Conservation (phyloP, 2,797 vertebrate species). For the Labeo calbasu region DNA sequence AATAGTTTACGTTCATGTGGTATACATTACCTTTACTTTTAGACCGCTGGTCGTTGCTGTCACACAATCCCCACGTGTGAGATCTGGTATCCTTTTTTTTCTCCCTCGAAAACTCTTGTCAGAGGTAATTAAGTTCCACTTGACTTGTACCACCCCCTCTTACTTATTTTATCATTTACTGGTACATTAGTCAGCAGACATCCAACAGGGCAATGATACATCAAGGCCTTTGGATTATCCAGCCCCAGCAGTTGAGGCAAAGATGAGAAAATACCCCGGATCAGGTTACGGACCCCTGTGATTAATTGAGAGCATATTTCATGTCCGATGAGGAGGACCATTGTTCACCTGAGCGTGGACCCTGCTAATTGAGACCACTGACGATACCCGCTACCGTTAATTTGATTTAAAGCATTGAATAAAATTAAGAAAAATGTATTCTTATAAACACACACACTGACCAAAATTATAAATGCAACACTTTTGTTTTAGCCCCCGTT, state of each 20-base stretch:
- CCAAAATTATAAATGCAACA: too few relatives aligned
- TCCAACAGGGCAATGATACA: slow-evolving; percentile 47
- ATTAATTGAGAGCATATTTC: slow-evolving; percentile 48
- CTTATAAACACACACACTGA: background rate
- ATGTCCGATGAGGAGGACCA: slow-evolving; percentile 14
- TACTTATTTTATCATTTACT: slow-evolving; percentile 59
- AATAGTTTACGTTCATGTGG: slow-evolving; percentile 70
- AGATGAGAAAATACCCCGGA: slow-evolving; percentile 40
- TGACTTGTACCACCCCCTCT: slow-evolving; percentile 53
- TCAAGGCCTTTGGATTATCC: slow-evolving; percentile 46
- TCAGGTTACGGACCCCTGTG: slow-evolving; percentile 43
- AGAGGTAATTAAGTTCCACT: slow-evolving; percentile 63
- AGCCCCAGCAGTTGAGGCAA: slow-evolving; percentile 28
- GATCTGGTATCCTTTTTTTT: slow-evolving; percentile 40
- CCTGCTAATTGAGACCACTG: background rate
- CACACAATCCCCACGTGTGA: slow-evolving; percentile 42
- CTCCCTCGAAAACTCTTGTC: slow-evolving; percentile 38
- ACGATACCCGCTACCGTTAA: background rate
- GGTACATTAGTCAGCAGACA: slow-evolving; percentile 64
- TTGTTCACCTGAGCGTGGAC: slow-evolving; percentile 15
- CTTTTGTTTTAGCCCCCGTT: too few relatives aligned
- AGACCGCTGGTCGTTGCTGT: slow-evolving; percentile 30
- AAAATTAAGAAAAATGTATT: background rate
- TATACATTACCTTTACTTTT: slow-evolving; percentile 71
- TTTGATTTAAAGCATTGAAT: background rate